Conservation (phyloP, 2,888 invertebrate species). For the Notodonta ziczac region DNA sequence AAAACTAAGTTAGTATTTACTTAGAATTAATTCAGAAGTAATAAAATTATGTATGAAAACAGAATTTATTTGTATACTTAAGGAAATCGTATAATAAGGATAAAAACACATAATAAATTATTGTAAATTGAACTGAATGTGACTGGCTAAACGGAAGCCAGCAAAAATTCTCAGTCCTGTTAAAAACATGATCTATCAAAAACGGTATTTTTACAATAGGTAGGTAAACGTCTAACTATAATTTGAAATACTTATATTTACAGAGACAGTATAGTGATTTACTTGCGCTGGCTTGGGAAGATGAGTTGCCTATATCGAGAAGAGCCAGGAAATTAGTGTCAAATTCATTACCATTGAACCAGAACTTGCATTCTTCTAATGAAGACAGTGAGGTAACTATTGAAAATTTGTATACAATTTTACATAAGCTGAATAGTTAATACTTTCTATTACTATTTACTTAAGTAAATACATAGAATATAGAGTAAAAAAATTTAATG, state of each 20-base stretch:
- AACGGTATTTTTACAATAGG: too few relatives aligned
- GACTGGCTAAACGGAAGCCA: too few relatives aligned
- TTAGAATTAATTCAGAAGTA: too few relatives aligned
- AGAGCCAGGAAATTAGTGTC: conserved; percentile 86
- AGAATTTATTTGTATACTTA: not conserved
- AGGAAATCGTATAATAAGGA: conserved; percentile 1
- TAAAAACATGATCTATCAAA: too few relatives aligned
- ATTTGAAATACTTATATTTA: conserved; percentile 34
- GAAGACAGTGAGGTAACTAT: conserved; percentile 90
- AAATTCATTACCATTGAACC: conserved; percentile 83
- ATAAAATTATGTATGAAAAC: too few relatives aligned
- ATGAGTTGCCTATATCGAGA: conserved; percentile 88
- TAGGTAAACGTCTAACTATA: not conserved
- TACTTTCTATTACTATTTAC: too few relatives aligned
- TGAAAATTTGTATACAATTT: not conserved
- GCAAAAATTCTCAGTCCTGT: too few relatives aligned
- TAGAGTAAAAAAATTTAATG: too few relatives aligned
- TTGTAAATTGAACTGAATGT: too few relatives aligned
- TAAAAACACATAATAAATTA: not conserved
- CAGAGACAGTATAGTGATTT: conserved; percentile 95
- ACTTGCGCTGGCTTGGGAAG: conserved; percentile 95
- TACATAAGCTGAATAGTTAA: too few relatives aligned
- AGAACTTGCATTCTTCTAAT: conserved; percentile 87
- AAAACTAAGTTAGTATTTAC: too few relatives aligned
- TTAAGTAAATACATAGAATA: too few relatives aligned